These are phyloP conservation scores for Cantharis rufa DNA, from an alignment of 2,888 invertebrate genomes.

Conservation along the genomic window DNA sequence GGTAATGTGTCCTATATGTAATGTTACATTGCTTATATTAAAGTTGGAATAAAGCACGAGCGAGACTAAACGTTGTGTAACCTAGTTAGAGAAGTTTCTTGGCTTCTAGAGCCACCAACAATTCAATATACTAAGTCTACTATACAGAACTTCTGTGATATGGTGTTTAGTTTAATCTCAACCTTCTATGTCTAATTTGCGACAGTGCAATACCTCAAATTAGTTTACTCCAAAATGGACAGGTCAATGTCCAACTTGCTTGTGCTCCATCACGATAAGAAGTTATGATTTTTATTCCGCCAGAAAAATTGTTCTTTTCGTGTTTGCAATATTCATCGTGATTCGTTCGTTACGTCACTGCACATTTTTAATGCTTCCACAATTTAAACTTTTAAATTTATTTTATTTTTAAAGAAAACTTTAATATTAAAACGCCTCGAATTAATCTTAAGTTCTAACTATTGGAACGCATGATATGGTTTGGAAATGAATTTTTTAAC, in stretches of 20 bases:
- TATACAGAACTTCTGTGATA: not conserved
- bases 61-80: conserved; percentile 19
- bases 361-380: not conserved
- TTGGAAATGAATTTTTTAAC: too few relatives aligned
- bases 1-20: conserved; percentile 13
- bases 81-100: conserved; percentile 23
- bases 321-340: too few relatives aligned
- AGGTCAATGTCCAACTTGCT: not conserved
- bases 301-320: too few relatives aligned
- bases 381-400: not conserved
- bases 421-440: too few relatives aligned
- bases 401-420: not conserved
- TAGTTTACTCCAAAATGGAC: not conserved
- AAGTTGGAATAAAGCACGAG: conserved; percentile 14
- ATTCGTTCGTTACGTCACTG: too few relatives aligned
- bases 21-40: conserved; percentile 9
- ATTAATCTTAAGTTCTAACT: too few relatives aligned
- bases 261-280: not conserved
- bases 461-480: too few relatives aligned
- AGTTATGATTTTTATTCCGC: not conserved
- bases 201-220: not conserved
- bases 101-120: conserved; percentile 20
- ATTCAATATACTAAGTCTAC: conserved; percentile 23
- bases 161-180: not conserved
- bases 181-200: not conserved